A percentile compares a stretch with the other conserved stretches of the same genome.
Evolutionary conservation across 64 coral and sea anemone species (phyloP).

Genomic region (Trachythela sp.): DNA sequence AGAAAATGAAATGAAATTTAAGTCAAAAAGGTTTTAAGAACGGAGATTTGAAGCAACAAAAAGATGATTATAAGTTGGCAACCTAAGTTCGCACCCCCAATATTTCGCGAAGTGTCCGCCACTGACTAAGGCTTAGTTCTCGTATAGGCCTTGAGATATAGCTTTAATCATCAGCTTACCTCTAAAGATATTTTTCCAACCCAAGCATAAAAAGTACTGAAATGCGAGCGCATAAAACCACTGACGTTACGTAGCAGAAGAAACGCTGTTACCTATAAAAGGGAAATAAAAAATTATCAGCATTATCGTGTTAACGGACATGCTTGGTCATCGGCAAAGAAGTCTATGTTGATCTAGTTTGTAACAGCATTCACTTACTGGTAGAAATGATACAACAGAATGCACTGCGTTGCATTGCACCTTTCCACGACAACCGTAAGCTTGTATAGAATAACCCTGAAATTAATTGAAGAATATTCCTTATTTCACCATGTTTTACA

Average conservation of each 20-base stretch:
- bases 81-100: too few species aligned
- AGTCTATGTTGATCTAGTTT: too few species aligned
- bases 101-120: too few species aligned
- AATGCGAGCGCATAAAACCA: constrained; percentile 59
- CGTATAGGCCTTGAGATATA: not conserved
- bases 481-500: too few species aligned
- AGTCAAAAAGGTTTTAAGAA: too few species aligned
- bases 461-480: not conserved
- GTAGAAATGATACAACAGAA: constrained; percentile 71
- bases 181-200: constrained; percentile 75
- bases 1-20: too few species aligned
- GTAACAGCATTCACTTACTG: constrained; percentile 50
- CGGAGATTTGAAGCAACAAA: too few species aligned
- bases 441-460: constrained; percentile 75
- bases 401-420: constrained; percentile 72
- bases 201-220: constrained; percentile 85
- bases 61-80: too few species aligned
- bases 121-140: too few species aligned
- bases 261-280: constrained; percentile 75
- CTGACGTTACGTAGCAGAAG: constrained; percentile 72
- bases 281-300: not conserved
- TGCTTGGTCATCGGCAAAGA: too few species aligned
- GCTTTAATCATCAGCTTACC: constrained; percentile 61
- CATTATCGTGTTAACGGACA: too few species aligned
- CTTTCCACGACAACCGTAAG: constrained; percentile 67